Percentiles rank a stretch among this genome's conserved stretches.
Conservation (phyloP, 2,113 vertebrate species). For the Danionella cerebrum region DNA sequence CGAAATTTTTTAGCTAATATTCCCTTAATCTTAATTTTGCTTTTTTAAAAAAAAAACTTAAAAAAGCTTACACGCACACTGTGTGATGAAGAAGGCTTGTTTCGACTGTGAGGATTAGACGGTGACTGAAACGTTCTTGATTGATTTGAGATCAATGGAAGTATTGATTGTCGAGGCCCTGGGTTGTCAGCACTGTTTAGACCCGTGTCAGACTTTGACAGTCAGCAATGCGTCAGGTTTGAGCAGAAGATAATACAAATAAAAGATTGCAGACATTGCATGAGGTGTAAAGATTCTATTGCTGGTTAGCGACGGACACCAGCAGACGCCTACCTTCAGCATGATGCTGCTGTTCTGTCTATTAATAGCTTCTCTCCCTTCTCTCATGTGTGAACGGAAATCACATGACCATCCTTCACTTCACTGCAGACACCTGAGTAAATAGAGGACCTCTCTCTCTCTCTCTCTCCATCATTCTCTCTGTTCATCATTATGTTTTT, state of each 20-base stretch:
- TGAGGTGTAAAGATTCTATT: background rate
- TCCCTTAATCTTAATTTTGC: too few relatives aligned
- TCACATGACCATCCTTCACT: background rate
- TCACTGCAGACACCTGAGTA: slow-evolving; percentile 11
- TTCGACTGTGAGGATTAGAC: too few relatives aligned
- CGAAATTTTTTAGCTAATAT: too few relatives aligned
- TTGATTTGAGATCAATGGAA: background rate
- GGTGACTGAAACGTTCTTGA: background rate
- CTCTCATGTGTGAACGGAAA: background rate
- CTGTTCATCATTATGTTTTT: background rate
- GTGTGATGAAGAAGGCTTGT: too few relatives aligned
- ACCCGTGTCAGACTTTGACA: background rate
- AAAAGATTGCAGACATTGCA: background rate
- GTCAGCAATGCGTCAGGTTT: background rate
- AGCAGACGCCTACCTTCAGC: background rate
- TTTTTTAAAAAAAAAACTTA: too few relatives aligned
- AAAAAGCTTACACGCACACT: too few relatives aligned
- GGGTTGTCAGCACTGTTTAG: background rate
- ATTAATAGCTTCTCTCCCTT: slow-evolving; percentile 18
- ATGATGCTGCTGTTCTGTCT: slow-evolving; percentile 3
- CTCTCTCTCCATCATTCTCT: background rate
- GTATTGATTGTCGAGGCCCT: background rate
- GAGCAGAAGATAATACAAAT: background rate
- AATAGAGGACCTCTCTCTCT: background rate
- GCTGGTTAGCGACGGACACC: background rate